Evolutionary conservation across 2,888 invertebrate species (phyloP).

Genomic region (Drosophila recens): DNA sequence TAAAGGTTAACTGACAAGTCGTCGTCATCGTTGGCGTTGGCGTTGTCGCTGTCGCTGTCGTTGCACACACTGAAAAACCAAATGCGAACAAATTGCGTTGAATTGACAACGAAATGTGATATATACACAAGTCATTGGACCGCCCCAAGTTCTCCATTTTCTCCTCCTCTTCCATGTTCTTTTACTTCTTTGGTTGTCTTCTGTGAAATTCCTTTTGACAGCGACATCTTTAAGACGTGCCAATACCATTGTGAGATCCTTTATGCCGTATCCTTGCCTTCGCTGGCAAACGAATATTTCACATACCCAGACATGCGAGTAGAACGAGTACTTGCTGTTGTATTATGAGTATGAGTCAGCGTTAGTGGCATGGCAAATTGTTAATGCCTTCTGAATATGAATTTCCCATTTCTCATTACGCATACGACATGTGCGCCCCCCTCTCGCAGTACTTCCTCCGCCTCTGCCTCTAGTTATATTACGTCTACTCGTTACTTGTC

Average conservation of each 20-base stretch:
- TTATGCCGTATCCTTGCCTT: conserved; percentile 11
- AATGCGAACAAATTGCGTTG: conserved; percentile 51
- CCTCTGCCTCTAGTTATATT: not conserved
- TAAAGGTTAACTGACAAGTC: conserved; percentile 51
- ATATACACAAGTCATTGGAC: conserved; percentile 48
- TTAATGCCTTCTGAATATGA: conserved; percentile 29
- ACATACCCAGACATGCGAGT: conserved; percentile 16
- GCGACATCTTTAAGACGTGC: conserved; percentile 52
- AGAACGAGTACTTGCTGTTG: conserved; percentile 1
- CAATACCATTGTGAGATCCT: conserved; percentile 34
- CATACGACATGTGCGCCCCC: conserved; percentile 21
- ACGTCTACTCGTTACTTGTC: conserved; percentile 17
- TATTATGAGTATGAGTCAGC: conserved; percentile 46
- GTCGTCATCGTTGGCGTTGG: conserved; percentile 2
- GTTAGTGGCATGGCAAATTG: conserved; percentile 13
- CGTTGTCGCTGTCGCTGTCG: conserved; percentile 2
- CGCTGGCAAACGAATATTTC: conserved; percentile 17
- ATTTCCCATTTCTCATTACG: conserved; percentile 16
- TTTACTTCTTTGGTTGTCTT: conserved; percentile 23
- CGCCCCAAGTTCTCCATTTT: not conserved
- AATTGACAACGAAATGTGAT: conserved; percentile 60
- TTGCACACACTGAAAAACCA: conserved; percentile 41
- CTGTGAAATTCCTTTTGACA: conserved; percentile 68
- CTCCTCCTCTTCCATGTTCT: not conserved
- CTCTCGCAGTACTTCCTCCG: not conserved